Base-by-base conservation (phyloP, 2,888 invertebrate species). In the Ramazzottius varieornatus region DNA sequence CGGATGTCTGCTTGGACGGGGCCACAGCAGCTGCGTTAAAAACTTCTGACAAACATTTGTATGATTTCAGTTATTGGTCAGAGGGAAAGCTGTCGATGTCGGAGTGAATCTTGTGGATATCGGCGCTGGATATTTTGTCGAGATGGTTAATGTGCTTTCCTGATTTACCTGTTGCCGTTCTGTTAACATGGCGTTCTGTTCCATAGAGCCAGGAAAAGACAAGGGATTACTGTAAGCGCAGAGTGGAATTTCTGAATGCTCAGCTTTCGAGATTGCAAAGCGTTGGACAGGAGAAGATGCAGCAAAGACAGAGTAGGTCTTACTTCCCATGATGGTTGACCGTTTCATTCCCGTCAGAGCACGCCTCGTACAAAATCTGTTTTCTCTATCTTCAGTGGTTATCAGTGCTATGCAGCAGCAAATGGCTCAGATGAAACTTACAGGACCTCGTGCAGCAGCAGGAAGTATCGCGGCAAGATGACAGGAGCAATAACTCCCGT, bases 81-180 rank as follows among this genome's bases (percentile, higher is more conserved):
- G 54, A 29, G 54, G 54, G 20, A 54, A 54, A 29, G 29, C 54
- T 8, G 29, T 54, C n/a, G 54, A 54, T 54, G 20, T 16, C 4
- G 54, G 20, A 29, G 24, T 24, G 4, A 29, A n/a, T 29, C 29
- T 54, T 13, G 54, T 54, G 29, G 54, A 54, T 29, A 54, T 54
- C 29, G 54, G 54, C 54, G 54, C 54, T 13, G 54, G 54, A 54
- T 54, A 54, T 24, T 54, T 54, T 54, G 54, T 54, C 16, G 54
- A 54, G 24, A 54, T 54, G 54, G 54, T 54, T 13, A 40, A 20
- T 13, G 40, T 40, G 40, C 8, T 8, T 20, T 20, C 40, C 40
- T 40, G 40, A 13, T 20, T 13, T 40, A 13, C 40, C 8, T 13
- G 40, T 13, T 20, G 40, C 20, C 40, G 20, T 40, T 40, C 40